Evolutionary conservation across 2,797 vertebrate species (phyloP), one percentile per base, ranked within the genome.

Genomic region (Kryptolebias ocellatus): DNA sequence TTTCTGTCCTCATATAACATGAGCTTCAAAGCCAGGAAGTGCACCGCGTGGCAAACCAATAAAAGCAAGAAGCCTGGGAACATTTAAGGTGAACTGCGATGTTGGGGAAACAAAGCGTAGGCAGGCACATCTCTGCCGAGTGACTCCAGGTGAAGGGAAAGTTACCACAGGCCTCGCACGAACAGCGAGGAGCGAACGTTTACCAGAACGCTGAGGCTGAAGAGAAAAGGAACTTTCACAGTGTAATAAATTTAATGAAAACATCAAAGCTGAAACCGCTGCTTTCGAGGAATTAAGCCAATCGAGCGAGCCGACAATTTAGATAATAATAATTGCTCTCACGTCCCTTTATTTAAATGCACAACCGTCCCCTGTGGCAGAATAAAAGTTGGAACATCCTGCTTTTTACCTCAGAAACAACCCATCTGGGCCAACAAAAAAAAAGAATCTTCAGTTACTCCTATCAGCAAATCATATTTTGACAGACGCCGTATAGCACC

Each of bases 391-490:
- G 52, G 39, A 70, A 79, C 60, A 72, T 67, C 53, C 50, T 50
- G n/a, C 42, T 50, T 69, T 42, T 69, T 42, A 52, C 56, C 79
- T 74, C 57, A 80, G 72, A 70, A 44, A 82, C 60, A 69, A 53
- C 50, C 45, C 9, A 51, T 12, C 20, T 61, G 56, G 72, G 76
- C 69, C 46, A 75, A 86, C 20, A 24, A 24, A 24, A 24, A 24
- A 24, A 24, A 24, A 24, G 20, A 77, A 65, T 79, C 11, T 86
- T 84, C 87, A 70, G 86, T 88, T 89, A 65, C 53, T 72, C 58
- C 53, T 75, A 88, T 88, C 80, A 81, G 68, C 60, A 69, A 58
- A 56, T 51, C 59, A 31, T 1, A 14, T 69, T 65, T 64, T 83
- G 79, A 83, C 81, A 85, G 74, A 70, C 78, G 49, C 80, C 53